Evolutionary conservation across 2,113 vertebrate genomes (phyloP).

Genomic region (Opisthocomus hoazin): DNA sequence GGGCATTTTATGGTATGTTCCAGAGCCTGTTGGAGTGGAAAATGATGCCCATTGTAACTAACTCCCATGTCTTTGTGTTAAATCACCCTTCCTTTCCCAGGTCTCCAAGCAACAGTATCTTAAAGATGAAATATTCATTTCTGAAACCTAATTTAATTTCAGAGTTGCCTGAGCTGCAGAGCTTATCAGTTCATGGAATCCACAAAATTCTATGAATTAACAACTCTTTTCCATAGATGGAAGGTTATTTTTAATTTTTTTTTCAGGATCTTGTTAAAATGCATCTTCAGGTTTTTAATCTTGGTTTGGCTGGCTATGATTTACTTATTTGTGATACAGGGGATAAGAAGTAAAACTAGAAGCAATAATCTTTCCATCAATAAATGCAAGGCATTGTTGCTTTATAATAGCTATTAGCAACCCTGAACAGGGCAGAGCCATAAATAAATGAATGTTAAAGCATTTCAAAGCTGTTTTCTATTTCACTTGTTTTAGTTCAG

Average conservation of each 20-base stretch:
- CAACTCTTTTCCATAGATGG: slow-evolving; percentile 57
- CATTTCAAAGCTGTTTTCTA: background rate
- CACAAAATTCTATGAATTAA: slow-evolving; percentile 68
- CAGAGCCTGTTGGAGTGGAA: slow-evolving; percentile 36
- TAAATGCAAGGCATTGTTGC: slow-evolving; percentile 59
- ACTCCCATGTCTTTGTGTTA: slow-evolving; percentile 55
- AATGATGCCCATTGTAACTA: slow-evolving; percentile 36
- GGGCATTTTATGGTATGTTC: slow-evolving; percentile 39
- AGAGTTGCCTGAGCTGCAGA: slow-evolving; percentile 65
- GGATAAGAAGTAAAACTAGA: slow-evolving; percentile 51
- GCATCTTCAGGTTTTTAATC: slow-evolving; percentile 56
- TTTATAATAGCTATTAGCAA: slow-evolving; percentile 54
- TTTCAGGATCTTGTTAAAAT: slow-evolving; percentile 53
- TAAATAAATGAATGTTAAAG: slow-evolving; percentile 33
- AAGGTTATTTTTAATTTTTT: slow-evolving; percentile 21
- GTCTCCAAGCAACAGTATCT: slow-evolving; percentile 78
- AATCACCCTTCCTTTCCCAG: slow-evolving; percentile 63
- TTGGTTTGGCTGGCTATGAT: slow-evolving; percentile 57
- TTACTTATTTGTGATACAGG: slow-evolving; percentile 48
- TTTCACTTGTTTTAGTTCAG: background rate
- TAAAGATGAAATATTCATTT: slow-evolving; percentile 81
- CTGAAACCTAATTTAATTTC: slow-evolving; percentile 76
- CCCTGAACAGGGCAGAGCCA: background rate
- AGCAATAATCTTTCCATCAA: slow-evolving; percentile 60
- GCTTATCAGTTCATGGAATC: slow-evolving; percentile 70